Evolutionary conservation across 1,140 invertebrate species (phyloP).

Genomic region (Bombus cullumanus): DNA sequence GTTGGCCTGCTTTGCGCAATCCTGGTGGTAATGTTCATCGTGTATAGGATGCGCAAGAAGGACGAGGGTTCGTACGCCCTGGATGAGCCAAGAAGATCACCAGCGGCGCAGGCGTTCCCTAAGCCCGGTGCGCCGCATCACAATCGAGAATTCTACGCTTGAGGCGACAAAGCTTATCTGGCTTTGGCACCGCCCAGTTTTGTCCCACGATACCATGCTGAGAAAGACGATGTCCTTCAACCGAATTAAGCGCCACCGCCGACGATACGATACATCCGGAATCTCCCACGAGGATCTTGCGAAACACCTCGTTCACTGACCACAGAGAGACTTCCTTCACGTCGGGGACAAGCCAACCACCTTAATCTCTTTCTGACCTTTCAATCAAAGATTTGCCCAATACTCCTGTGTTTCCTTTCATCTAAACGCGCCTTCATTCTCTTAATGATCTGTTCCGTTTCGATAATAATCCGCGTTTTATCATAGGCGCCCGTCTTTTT

Average conservation of each 20-base stretch:
- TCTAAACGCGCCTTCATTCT: constrained; percentile 31
- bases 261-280: constrained; percentile 47
- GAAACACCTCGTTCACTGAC: constrained; percentile 43
- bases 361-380: constrained; percentile 21
- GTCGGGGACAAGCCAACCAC: not conserved
- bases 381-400: not conserved
- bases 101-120: constrained; percentile 94
- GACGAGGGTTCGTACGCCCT: constrained; percentile 99
- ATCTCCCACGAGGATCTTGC: constrained; percentile 43
- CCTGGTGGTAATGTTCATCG: constrained; percentile 99
- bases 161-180: constrained; percentile 82
- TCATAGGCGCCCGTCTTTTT: not conserved
- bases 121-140: constrained; percentile 89
- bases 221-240: constrained; percentile 56
- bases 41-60: constrained; percentile 99
- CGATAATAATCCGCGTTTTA: constrained; percentile 22
- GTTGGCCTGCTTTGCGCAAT: constrained; percentile 98
- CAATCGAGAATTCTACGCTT: constrained; percentile 97
- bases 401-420: not conserved
- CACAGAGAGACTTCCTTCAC: constrained; percentile 12
- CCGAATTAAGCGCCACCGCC: constrained; percentile 50
- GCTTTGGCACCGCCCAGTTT: constrained; percentile 65
- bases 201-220: constrained; percentile 61
- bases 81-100: constrained; percentile 97
- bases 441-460: constrained; percentile 42